A percentile compares a stretch with the other conserved stretches of the same genome.
Evolutionary conservation across 1,140 invertebrate genomes (phyloP).

Genomic region (Tetranychus urticae): DNA sequence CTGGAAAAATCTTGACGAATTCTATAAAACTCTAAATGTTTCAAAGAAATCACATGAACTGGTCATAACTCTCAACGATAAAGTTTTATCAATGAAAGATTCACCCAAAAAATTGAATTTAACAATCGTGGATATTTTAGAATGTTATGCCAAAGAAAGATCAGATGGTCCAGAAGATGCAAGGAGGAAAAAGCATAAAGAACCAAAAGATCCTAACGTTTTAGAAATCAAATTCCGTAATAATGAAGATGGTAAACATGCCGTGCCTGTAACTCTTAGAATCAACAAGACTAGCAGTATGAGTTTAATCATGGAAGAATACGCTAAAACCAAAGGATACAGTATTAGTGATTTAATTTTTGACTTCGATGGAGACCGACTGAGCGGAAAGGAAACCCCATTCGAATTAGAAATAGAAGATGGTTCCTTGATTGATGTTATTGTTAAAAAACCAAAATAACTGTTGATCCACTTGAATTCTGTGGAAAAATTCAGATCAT

Average conservation of each 20-base stretch:
- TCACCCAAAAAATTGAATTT: background rate
- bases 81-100: background rate
- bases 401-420: conserved; percentile 17
- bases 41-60: background rate
- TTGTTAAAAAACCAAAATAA: conserved; percentile 19
- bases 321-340: conserved; percentile 11
- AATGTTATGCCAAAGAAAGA: background rate
- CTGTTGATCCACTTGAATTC: too few species aligned
- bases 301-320: conserved; percentile 13
- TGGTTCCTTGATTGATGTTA: conserved; percentile 18
- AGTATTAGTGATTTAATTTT: conserved; percentile 14
- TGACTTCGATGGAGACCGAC: conserved; percentile 17
- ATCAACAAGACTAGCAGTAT: background rate
- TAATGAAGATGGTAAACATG: background rate
- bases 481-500: too few species aligned
- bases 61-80: background rate
- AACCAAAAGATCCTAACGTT: background rate
- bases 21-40: background rate
- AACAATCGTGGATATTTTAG: background rate
- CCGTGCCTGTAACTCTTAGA: background rate
- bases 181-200: background rate
- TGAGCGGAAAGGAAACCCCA: conserved; percentile 14
- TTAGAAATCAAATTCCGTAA: background rate
- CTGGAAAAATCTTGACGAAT: background rate
- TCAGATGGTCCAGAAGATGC: background rate